Percentiles rank a stretch among this genome's conserved stretches.
Evolutionary conservation across 1,140 invertebrate species (phyloP).

Genomic region (Neoseiulus cucumeris): DNA sequence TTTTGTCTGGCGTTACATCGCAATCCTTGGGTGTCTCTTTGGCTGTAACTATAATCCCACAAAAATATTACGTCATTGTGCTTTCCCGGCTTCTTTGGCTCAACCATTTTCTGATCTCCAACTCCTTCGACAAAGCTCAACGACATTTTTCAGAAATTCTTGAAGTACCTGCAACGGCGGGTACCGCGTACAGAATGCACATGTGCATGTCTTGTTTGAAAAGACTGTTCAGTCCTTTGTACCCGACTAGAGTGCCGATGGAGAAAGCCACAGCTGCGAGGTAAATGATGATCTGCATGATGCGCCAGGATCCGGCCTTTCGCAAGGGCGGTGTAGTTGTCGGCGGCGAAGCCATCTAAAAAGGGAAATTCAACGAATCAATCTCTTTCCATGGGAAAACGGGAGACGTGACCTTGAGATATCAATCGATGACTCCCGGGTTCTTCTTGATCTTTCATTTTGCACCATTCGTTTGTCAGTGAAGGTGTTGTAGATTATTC

Average conservation of each 20-base stretch:
- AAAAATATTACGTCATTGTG: too few species aligned
- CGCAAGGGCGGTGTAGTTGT: background rate
- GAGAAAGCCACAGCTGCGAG: background rate
- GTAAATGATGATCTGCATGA: background rate
- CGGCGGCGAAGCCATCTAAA: background rate
- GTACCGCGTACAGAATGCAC: background rate
- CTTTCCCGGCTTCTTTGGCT: too few species aligned
- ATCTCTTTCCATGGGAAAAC: too few species aligned
- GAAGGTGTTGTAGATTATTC: too few species aligned
- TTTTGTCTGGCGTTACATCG: background rate
- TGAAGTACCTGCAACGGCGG: background rate
- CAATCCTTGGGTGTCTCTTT: too few species aligned
- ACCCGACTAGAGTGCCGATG: background rate
- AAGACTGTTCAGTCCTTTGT: background rate
- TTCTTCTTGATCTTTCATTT: too few species aligned
- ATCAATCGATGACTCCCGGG: too few species aligned
- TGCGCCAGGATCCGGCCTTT: background rate
- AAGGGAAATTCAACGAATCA: too few species aligned
- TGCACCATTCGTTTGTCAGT: too few species aligned
- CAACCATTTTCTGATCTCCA: too few species aligned
- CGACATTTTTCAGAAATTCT: background rate
- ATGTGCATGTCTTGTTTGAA: background rate
- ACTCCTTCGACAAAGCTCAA: background rate
- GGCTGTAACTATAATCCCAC: too few species aligned
- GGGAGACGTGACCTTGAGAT: too few species aligned